These are phyloP conservation scores for Chaenogobius annularis DNA, from an alignment of 2,113 vertebrate genomes.

Conservation along the genomic window DNA sequence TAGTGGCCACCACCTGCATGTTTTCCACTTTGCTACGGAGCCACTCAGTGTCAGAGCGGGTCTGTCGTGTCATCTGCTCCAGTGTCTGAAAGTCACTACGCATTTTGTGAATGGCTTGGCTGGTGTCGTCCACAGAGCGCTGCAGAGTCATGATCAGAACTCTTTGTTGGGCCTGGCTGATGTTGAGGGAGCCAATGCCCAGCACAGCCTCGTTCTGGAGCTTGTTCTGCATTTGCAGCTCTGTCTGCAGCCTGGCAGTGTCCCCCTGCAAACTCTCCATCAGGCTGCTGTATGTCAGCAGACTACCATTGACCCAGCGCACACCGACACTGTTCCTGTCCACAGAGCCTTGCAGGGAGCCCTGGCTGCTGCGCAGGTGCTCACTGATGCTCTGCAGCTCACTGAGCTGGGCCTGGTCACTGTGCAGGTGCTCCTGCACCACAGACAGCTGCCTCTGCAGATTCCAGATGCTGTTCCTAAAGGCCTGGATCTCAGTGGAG, in stretches of 20 bases:
- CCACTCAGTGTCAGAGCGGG: conserved; percentile 86
- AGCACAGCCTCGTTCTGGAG: conserved; percentile 83
- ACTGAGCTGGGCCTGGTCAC: conserved; percentile 86
- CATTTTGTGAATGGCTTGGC: conserved; percentile 85
- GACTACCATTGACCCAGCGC: conserved; percentile 86
- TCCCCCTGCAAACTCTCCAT: conserved; percentile 86
- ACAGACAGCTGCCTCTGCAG: conserved; percentile 87
- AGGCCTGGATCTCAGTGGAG: conserved; percentile 89
- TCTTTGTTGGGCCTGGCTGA: conserved; percentile 90
- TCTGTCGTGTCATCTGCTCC: conserved; percentile 85
- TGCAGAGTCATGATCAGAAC: conserved; percentile 83
- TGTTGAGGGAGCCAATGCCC: conserved; percentile 87
- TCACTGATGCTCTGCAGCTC: conserved; percentile 85
- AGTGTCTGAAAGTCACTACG: conserved; percentile 88
- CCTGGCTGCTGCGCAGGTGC: conserved; percentile 83
- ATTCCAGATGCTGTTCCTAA: conserved; percentile 85
- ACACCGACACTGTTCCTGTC: conserved; percentile 85
- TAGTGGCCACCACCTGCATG: conserved; percentile 83
- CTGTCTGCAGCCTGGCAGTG: conserved; percentile 83
- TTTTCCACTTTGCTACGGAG: conserved; percentile 87
- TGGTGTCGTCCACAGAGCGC: conserved; percentile 86
- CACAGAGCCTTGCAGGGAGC: conserved; percentile 84
- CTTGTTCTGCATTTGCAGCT: conserved; percentile 85
- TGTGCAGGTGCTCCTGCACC: conserved; percentile 85
- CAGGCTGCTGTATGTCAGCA: conserved; percentile 83